These are phyloP conservation scores for Alentia gelatinosa DNA, from an alignment of 2,888 invertebrate species.

Conservation along the genomic window DNA sequence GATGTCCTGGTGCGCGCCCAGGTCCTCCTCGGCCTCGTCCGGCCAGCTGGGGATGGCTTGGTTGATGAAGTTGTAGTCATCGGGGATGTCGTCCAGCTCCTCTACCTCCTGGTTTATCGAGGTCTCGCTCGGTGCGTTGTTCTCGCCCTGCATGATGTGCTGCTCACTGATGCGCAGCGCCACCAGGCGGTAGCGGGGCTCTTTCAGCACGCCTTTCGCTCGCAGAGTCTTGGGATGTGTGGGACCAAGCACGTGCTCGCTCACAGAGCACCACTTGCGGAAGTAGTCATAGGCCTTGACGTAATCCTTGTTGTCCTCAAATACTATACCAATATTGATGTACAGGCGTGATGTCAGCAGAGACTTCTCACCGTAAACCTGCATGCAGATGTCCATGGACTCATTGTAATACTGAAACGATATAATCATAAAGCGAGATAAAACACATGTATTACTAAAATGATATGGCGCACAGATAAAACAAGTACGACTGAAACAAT, in stretches of 20 bases:
- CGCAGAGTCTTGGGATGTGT: slow-evolving; percentile 78
- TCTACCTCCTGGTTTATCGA: slow-evolving; percentile 60
- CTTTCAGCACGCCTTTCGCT: slow-evolving; percentile 78
- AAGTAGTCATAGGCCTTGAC: slow-evolving; percentile 79
- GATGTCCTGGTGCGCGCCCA: background rate
- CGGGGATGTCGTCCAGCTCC: slow-evolving; percentile 48
- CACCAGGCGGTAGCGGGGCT: slow-evolving; percentile 75
- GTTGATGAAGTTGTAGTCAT: background rate
- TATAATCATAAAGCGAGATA: background rate
- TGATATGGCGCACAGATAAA: too few species aligned
- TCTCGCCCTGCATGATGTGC: slow-evolving; percentile 36
- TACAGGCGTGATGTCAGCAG: slow-evolving; percentile 78
- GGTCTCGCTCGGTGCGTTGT: slow-evolving; percentile 49
- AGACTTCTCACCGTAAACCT: slow-evolving; percentile 79
- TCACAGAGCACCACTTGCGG: slow-evolving; percentile 78
- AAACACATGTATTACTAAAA: too few species aligned
- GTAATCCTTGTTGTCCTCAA: slow-evolving; percentile 79
- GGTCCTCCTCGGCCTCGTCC: background rate
- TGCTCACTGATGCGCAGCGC: slow-evolving; percentile 64
- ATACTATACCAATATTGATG: slow-evolving; percentile 79
- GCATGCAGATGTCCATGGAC: slow-evolving; percentile 79
- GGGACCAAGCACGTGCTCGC: slow-evolving; percentile 78
- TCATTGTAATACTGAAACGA: slow-evolving; percentile 76
- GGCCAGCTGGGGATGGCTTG: background rate
- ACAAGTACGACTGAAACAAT: too few species aligned